Evolutionary conservation across 2,888 invertebrate species (phyloP), one percentile per base, ranked within the genome.

Genomic region (Conistra vaccinii): DNA sequence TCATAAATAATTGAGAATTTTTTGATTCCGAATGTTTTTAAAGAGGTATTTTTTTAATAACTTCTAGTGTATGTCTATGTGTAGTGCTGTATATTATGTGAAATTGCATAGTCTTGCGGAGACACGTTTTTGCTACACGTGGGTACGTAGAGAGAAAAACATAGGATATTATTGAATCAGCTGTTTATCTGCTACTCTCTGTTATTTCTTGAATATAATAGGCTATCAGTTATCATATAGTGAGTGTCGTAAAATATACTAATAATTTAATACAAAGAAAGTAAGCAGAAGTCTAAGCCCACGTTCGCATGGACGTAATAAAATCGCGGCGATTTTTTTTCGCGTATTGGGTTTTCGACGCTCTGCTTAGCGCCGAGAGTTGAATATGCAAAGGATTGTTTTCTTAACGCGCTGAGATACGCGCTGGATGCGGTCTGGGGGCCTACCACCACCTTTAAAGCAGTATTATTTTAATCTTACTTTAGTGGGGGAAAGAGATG

Each of bases 41-140:
- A 58, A 69, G 32, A 78, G 45, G 3, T 48, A 32, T 55, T 53
- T 79, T 71, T 69, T 66, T 26, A 48, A 84, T 58, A 45, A 48
- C 29, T 62, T 67, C 17, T 45, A n/a, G 10, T 51, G 3, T n/a
- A n/a, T n/a, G n/a, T 35, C 0, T 67, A 17, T 45, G 14, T 60
- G 32, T 48, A 42, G 7, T 51, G n/a, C 48, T 20, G 14, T 39
- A 32, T 32, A 61, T 61, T 32, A 39, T 45, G n/a, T 53, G 20
- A 20, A 53, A 26, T 55, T 62, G 85, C 71, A 82, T 35, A 72
- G 55, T 63, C n/a, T 35, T 12, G 12, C 45, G 35, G 29, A 48
- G 51, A 72, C 82, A 83, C 86, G 82, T 83, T 77, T 72, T 17
- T 45, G 1, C 6, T 9, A 45, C 82, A 85, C 85, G 85, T 82